Percentiles rank a stretch among this genome's conserved stretches.
phyloP scores from a whole-genome alignment of 2,888 invertebrate genomes.

The Xestia c-nigrum region DNA sequence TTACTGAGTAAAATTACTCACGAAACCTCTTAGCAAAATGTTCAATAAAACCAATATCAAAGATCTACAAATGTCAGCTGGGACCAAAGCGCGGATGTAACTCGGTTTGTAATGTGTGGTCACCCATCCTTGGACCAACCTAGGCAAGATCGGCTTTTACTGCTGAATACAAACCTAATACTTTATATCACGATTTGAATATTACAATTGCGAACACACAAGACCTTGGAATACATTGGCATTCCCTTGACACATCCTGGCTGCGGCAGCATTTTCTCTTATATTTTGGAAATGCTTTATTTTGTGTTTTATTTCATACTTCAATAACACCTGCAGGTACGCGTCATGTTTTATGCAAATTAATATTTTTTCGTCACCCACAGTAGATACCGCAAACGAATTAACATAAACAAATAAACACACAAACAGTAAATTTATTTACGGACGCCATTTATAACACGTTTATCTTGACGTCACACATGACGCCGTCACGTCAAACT shows the following conservation, averaged over 20 bases:
- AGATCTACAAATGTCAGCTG: neutral
- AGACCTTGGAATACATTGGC: neutral
- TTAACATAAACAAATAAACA: constrained; percentile 40
- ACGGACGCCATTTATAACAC: constrained; percentile 36
- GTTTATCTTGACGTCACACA: constrained; percentile 50
- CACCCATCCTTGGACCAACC: too few relatives aligned
- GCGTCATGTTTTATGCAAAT: constrained; percentile 1
- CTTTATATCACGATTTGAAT: neutral
- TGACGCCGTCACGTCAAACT: constrained; percentile 27
- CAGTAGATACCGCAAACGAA: constrained; percentile 16
- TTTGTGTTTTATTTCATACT: neutral
- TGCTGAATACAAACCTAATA: neutral
- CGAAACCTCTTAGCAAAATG: neutral
- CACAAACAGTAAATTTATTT: constrained; percentile 39
- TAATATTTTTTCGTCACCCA: neutral
- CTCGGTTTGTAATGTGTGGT: too few relatives aligned
- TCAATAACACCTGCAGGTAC: neutral
- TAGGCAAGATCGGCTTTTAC: too few relatives aligned
- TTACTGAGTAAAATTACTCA: neutral
- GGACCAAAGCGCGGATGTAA: too few relatives aligned
- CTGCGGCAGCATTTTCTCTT: neutral
- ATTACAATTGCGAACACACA: neutral
- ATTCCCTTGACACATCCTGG: neutral
- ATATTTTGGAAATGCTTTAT: neutral
- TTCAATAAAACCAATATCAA: neutral